These are phyloP conservation scores for Ciconia nigra DNA, from an alignment of 2,797 vertebrate species.

Conservation along the genomic window DNA sequence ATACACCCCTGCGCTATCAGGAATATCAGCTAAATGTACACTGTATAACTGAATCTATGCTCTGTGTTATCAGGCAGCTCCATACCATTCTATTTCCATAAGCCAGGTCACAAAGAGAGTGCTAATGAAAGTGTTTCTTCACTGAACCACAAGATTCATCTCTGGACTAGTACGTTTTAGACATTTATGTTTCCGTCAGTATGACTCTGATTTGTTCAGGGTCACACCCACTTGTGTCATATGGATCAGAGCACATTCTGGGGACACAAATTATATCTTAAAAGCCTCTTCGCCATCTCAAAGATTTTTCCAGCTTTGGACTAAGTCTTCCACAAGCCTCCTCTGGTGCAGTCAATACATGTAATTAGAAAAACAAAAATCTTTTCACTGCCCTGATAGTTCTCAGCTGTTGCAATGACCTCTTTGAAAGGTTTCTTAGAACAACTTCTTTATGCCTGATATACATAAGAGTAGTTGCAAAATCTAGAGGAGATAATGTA, in stretches of 20 bases:
- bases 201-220: not conserved
- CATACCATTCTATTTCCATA: not conserved
- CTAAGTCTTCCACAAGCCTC: not conserved
- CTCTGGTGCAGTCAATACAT: not conserved
- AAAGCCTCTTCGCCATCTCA: not conserved
- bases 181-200: not conserved
- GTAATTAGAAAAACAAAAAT: not conserved
- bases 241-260: not conserved
- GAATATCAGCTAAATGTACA: not conserved
- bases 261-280: not conserved
- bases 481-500: not conserved
- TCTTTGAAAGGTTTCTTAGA: not conserved
- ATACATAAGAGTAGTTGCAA: not conserved
- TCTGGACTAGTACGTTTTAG: not conserved
- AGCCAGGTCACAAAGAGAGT: not conserved
- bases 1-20: not conserved
- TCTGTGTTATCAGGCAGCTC: not conserved
- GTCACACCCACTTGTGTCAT: not conserved
- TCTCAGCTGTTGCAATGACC: not conserved
- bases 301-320: not conserved
- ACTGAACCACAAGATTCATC: not conserved
- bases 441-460: not conserved
- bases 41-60: not conserved
- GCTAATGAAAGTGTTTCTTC: not conserved
- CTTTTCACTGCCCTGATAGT: not conserved